These are phyloP conservation scores for Caenorhabditis imperialis DNA, from an alignment of 2,888 invertebrate genomes.

Conservation along the genomic window DNA sequence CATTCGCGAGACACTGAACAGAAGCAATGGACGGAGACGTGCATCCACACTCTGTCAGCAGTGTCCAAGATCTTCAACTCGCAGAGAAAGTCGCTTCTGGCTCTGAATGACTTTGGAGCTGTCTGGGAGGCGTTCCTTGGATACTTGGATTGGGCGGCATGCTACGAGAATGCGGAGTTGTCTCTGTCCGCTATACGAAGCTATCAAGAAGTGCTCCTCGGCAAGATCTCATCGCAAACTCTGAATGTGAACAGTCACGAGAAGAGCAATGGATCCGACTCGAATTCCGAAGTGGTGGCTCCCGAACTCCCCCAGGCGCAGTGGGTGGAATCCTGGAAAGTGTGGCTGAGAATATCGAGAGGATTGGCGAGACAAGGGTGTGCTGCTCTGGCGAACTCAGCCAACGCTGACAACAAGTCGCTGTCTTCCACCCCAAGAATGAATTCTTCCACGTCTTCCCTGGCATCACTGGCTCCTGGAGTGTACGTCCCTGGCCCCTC, in stretches of 20 bases:
- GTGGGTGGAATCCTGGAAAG: constrained; percentile 75
- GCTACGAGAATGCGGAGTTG: constrained; percentile 89
- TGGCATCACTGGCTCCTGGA: constrained; percentile 35
- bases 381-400: constrained; percentile 29
- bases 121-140: constrained; percentile 94
- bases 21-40: constrained; percentile 76
- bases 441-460: constrained; percentile 43
- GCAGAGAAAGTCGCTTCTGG: constrained; percentile 66
- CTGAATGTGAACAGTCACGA: constrained; percentile 66
- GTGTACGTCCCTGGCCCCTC: constrained; percentile 90
- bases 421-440: constrained; percentile 39
- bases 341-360: constrained; percentile 60
- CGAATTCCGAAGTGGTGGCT: constrained; percentile 29
- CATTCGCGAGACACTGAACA: constrained; percentile 95
- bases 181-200: constrained; percentile 95
- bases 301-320: constrained; percentile 70
- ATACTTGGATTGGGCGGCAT: constrained; percentile 92
- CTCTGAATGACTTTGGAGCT: constrained; percentile 88
- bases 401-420: constrained; percentile 24
- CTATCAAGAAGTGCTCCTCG: constrained; percentile 85
- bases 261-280: constrained; percentile 48
- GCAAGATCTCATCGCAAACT: constrained; percentile 64
- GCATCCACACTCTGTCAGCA: constrained; percentile 78
- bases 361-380: constrained; percentile 57
- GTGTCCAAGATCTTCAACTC: constrained; percentile 76